These are phyloP conservation scores for Daubentonia madagascariensis DNA, from an alignment of 2,113 vertebrate species.

Conservation along the genomic window DNA sequence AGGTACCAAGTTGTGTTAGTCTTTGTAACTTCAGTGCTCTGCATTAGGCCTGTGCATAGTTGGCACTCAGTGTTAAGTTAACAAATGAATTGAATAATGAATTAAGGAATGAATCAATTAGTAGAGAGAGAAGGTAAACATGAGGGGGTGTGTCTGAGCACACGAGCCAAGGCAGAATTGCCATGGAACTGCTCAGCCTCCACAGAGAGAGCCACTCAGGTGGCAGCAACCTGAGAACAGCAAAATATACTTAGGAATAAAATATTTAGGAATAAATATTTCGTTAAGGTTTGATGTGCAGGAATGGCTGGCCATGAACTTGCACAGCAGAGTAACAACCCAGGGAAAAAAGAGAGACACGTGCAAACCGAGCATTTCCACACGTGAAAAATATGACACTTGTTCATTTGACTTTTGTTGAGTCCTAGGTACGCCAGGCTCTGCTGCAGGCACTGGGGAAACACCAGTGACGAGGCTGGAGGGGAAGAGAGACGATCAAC, in stretches of 20 bases:
- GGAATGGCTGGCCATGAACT: not conserved
- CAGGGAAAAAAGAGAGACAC: not conserved
- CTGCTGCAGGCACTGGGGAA: no score
- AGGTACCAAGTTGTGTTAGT: no score
- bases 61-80: not conserved
- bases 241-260: no score
- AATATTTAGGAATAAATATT: no score
- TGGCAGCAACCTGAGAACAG: not conserved
- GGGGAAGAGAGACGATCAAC: accelerated
- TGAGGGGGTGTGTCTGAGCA: not conserved
- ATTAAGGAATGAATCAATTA: not conserved
- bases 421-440: not conserved
- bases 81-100: no score
- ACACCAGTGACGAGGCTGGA: accelerated
- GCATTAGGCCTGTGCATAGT: not conserved
- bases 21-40: not conserved
- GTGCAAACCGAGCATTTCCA: not conserved
- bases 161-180: not conserved
- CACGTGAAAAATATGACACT: not conserved
- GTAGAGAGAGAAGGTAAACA: not conserved
- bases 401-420: not conserved
- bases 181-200: accelerated
- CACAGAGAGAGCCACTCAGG: accelerated
- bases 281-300: not conserved
- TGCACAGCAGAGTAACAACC: not conserved